Evolutionary conservation across 1,140 invertebrate genomes (phyloP), one percentile per base, ranked within the genome.

Genomic region (Artemia franciscana): DNA sequence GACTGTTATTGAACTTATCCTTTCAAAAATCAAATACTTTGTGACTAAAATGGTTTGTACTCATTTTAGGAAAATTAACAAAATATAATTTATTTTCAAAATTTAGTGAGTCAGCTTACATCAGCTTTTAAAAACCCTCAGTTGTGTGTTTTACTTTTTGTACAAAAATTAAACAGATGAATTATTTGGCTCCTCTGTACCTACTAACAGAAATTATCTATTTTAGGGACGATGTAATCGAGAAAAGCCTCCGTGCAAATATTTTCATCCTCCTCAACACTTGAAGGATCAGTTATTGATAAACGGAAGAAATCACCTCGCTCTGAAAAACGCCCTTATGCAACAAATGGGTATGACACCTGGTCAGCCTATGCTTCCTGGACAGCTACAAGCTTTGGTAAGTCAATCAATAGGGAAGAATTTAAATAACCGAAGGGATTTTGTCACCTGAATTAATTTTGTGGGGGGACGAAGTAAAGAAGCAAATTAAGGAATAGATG

Each of bases 181-280:
- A n/a, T n/a, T n/a, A n/a, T n/a, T n/a, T n/a, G n/a, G n/a, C n/a
- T n/a, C n/a, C n/a, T n/a, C n/a, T n/a, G n/a, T n/a, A n/a, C n/a
- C n/a, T n/a, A n/a, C n/a, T n/a, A n/a, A n/a, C n/a, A n/a, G n/a
- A n/a, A n/a, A n/a, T 62, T 24, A n/a, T 21, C n/a, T 3, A 5
- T 26, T 65, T 74, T 70, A 98, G 95, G 95, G 94, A 71, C 91
- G 96, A 76, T 99, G 96, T 82, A 97, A 97, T 75, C 83, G 96
- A 71, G 95, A 98, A 77, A 98, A 98, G 74, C 95, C 95, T 65
- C 95, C 95, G 68, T 99, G 96, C 87, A 99, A 99, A 81, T 99
- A 98, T 78, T 94, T 98, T 77, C 95, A 98, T 79, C 94, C 93
- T 66, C 95, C 96, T 67, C 93, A 98, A 74, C 96, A 99, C 76